Evolutionary conservation across 1,140 invertebrate species (phyloP), one percentile per base, ranked within the genome.

Genomic region (Frieseomelitta varia): DNA sequence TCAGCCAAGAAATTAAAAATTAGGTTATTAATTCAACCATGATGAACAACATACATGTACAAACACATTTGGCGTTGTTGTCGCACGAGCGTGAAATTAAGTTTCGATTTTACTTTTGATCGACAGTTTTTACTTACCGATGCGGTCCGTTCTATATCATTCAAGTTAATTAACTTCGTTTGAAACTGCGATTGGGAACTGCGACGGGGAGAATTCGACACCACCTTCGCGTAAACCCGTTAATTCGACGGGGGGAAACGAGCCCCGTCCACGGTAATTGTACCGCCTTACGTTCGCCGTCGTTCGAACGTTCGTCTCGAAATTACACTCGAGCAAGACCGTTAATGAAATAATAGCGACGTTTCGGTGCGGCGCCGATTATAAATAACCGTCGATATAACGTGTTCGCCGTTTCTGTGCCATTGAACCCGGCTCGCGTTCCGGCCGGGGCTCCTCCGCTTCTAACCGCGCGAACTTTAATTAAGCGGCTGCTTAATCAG

Each of bases 401-500:
- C n/a, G 47, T 55, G 2, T n/a, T n/a, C n/a, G 61, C 3, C 51
- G 47, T 55, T 81, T 63, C n/a, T 30, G 17, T 67, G 47, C 12
- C 73, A 81, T 51, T 68, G 61, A 61, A 73, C 56, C 68, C 6
- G 21, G 10, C n/a, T 61, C 27, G 30, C 11, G 3, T 69, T 47
- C 24, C 58, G 27, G 2, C 4, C 21, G 30, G 39, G 39, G 51
- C 39, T 53, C 19, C 11, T 14, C 39, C 12, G 21, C 11, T 76
- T 53, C 47, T 68, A 68, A 4, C 47, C 1, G 27, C 34, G 51
- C 51, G 68, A 83, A 82, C 80, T 90, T 87, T 85, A 86, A 88
- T 90, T 88, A 88, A 88, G 34, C n/a, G 81, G 65, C 55, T 63
- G 47, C 76, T 88, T 88, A 88, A 88, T 88, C 75, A 74, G 82